Evolutionary conservation across 2,797 vertebrate genomes (phyloP).

Genomic region (Microcaecilia unicolor): DNA sequence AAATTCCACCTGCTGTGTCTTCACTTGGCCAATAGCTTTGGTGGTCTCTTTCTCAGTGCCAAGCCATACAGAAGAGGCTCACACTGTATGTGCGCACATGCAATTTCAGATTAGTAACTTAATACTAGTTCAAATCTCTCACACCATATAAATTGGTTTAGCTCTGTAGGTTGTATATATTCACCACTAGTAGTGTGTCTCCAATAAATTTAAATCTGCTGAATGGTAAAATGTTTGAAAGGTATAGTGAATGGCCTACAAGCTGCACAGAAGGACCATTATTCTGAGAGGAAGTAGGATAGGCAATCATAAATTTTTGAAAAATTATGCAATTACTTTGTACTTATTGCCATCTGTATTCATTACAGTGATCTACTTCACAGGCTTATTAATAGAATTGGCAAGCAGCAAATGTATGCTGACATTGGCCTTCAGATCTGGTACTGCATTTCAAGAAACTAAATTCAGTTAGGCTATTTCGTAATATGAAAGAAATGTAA

Average conservation of each 20-base stretch:
- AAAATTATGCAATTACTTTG: constrained; percentile 63
- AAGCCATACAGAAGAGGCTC: constrained; percentile 23
- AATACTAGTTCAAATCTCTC: constrained; percentile 25
- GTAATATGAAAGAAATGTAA: background rate
- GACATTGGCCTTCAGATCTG: constrained; percentile 23
- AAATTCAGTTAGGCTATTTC: constrained; percentile 27
- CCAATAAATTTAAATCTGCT: constrained; percentile 57
- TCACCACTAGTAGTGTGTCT: constrained; percentile 48
- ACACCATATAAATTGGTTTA: constrained; percentile 43
- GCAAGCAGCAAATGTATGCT: constrained; percentile 37
- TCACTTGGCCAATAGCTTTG: constrained; percentile 31
- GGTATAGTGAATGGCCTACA: constrained; percentile 40
- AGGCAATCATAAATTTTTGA: constrained; percentile 61
- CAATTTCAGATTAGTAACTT: constrained; percentile 37
- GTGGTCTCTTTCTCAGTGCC: constrained; percentile 19
- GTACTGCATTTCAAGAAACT: constrained; percentile 17
- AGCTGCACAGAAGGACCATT: constrained; percentile 53
- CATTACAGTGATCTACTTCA: constrained; percentile 60
- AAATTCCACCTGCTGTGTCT: constrained; percentile 14
- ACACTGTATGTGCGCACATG: constrained; percentile 13
- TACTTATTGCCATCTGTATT: constrained; percentile 57
- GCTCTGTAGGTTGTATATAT: constrained; percentile 51
- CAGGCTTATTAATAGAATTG: constrained; percentile 46
- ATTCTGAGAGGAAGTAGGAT: constrained; percentile 49
- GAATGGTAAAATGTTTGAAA: constrained; percentile 45